Percentiles rank a stretch among this genome's conserved stretches.
Conservation (phyloP, 2,888 invertebrate genomes). For the Caenorhabditis sp. region DNA sequence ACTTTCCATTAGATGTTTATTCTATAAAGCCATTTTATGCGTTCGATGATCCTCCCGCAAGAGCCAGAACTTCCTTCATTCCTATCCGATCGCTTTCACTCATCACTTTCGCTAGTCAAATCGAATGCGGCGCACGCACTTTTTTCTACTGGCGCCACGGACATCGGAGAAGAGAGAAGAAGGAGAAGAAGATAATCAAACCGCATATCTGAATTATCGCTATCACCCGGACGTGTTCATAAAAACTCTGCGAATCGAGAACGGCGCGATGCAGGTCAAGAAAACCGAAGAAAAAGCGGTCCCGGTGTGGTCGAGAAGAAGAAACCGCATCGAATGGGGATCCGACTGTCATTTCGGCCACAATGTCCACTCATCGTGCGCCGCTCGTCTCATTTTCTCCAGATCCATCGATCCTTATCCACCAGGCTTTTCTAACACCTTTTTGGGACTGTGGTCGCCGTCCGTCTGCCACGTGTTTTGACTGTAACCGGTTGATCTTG, state of each 20-base stretch:
- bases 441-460: constrained; percentile 2
- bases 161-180: constrained; percentile 15
- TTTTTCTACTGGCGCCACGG: constrained; percentile 34
- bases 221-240: constrained; percentile 43
- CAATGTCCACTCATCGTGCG: constrained; percentile 29
- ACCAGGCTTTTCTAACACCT: constrained; percentile 21
- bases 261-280: constrained; percentile 47
- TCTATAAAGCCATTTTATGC: constrained; percentile 31
- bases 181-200: constrained; percentile 26
- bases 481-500: constrained; percentile 11
- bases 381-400: constrained; percentile 11
- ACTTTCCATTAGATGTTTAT: constrained; percentile 18
- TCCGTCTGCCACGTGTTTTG: not conserved
- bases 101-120: constrained; percentile 43
- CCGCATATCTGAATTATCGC: constrained; percentile 47
- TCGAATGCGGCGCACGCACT: constrained; percentile 38
- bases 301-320: constrained; percentile 43
- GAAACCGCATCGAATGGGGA: constrained; percentile 26
- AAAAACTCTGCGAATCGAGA: constrained; percentile 52
- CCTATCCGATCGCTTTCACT: constrained; percentile 18
- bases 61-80: constrained; percentile 1
- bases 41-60: constrained; percentile 10
- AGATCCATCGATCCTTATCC: constrained; percentile 37
- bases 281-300: constrained; percentile 53
- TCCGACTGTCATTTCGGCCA: constrained; percentile 31